A percentile compares a stretch with the other conserved stretches of the same genome.
These are phyloP conservation scores for Anas platyrhynchos DNA, from an alignment of 2,113 vertebrate species.

Conservation along the genomic window DNA sequence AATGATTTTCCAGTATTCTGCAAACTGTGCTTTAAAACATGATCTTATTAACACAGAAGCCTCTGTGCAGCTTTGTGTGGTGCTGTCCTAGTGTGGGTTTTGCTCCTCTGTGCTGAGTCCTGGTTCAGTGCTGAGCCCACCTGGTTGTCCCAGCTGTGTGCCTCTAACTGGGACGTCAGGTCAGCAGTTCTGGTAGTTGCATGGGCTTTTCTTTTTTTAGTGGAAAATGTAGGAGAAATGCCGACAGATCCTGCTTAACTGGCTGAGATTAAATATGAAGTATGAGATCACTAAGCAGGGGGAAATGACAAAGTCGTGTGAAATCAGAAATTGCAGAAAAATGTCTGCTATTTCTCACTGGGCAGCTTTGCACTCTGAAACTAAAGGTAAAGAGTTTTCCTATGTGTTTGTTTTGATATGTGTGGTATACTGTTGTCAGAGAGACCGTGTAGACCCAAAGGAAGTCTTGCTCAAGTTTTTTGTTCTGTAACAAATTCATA, in stretches of 20 bases:
- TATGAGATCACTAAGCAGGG: accelerated
- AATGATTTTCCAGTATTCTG: neutral
- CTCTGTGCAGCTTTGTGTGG: neutral
- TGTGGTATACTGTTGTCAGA: neutral
- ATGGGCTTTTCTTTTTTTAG: neutral
- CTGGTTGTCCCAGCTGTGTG: neutral
- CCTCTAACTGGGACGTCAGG: neutral
- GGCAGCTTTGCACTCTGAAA: neutral
- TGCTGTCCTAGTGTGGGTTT: neutral
- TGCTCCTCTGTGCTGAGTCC: neutral
- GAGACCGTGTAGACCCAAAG: neutral
- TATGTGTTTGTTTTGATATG: neutral
- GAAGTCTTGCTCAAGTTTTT: neutral
- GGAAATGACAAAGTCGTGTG: neutral
- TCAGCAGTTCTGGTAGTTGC: neutral
- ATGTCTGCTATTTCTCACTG: neutral
- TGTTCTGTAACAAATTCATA: neutral
- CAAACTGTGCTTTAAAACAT: neutral
- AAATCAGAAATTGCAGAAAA: neutral
- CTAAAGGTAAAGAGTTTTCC: neutral
- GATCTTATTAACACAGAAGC: neutral
- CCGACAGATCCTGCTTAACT: neutral
- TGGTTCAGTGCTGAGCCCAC: neutral
- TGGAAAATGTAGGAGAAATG: neutral
- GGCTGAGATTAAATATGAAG: neutral